Evolutionary conservation across 2,797 vertebrate genomes (phyloP), one percentile per base, ranked within the genome.

Genomic region (Catharus ustulatus): DNA sequence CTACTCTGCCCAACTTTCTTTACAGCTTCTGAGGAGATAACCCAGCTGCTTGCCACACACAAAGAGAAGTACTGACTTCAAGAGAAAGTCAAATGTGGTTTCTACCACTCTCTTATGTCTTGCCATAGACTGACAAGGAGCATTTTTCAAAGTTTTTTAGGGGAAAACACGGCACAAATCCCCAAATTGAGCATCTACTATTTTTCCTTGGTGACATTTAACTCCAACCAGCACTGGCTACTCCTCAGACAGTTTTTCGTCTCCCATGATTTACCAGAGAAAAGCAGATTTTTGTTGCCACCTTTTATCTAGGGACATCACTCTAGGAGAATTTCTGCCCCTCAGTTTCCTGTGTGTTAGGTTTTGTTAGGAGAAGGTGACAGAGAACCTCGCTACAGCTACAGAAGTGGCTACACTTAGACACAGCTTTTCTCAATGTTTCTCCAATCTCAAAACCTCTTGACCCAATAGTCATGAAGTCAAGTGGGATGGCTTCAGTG

Each of bases 11-110:
- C 63, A 84, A 27, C 18, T 69, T 89, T 71, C 66, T 78, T 74
- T 68, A 67, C 24, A 75, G n/a, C 40, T 93, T 90, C 71, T 89
- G 51, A 93, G 68, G 81, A 86, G 59, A 87, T 76, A 63, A 23
- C 63, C 42, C 59, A 84, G 55, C 54, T 92, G 55, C 55, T 78
- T 84, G 62, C 63, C 36, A 57, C 67, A 87, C 51, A 93, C 24
- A 69, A 59, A 74, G 15, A 22, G 54, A 79, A 68, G 40, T 34
- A 69, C 27, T 66, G 49, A 68, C 23, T 86, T 81, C n/a, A 58
- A 72, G 46, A 84, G 36, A 61, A 92, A 86, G 63, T 66, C 16
- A 92, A 72, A 82, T 89, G 30, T 63, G n/a, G 26, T 90, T 92
- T 82, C 74, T 51, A 42, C 32, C 21, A 59, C 48, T 59, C 23